These are phyloP conservation scores for Mnemiopsis leidyi DNA, from an alignment of 37 sponge, comb jelly and placozoan species.

Conservation along the genomic window DNA sequence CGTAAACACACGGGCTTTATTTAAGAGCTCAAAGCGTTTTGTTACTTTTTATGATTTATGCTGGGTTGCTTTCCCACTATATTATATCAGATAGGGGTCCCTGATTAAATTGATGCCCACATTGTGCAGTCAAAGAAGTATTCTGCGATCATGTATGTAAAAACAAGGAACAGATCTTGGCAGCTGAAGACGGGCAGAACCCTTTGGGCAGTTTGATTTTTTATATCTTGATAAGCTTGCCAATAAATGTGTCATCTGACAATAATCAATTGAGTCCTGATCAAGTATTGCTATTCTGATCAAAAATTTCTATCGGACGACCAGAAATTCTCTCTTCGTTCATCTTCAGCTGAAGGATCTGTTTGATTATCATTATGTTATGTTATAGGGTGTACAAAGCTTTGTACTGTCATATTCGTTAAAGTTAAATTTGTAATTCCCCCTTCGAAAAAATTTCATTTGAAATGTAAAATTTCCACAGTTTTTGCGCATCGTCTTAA, in stretches of 20 bases:
- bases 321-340: no score
- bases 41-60: background rate
- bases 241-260: no score
- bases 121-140: background rate
- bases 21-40: background rate
- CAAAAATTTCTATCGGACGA: no score
- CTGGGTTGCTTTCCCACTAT: background rate
- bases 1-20: background rate
- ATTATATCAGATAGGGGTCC: background rate
- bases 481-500: background rate
- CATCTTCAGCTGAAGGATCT: background rate
- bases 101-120: background rate
- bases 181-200: background rate
- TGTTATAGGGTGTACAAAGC: background rate
- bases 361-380: background rate
- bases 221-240: no score
- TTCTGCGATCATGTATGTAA: background rate
- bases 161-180: background rate
- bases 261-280: no score
- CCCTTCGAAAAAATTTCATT: background rate
- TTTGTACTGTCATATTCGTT: background rate
- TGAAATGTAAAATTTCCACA: background rate
- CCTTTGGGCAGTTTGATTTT: no score
- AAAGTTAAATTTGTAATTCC: background rate
- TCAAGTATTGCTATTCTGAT: no score